Evolutionary conservation across 1,140 invertebrate genomes (phyloP).

Genomic region (Sogatella furcifera): DNA sequence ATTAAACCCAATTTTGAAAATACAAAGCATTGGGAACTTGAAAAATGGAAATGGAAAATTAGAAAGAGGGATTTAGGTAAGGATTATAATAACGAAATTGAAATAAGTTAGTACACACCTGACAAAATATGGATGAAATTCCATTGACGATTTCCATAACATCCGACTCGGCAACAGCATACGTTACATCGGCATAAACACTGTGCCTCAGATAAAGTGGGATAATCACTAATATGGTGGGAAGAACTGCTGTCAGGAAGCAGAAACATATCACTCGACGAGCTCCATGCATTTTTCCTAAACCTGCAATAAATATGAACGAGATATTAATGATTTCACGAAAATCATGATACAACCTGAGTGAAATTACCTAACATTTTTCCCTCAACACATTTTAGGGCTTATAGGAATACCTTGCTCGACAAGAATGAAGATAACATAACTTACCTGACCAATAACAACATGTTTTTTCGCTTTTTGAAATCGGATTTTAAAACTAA

Average conservation of each 20-base stretch:
- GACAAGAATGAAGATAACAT: no score
- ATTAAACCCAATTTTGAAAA: no score
- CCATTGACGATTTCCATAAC: conserved; percentile 65
- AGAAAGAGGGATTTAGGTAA: no score
- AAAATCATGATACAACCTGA: neutral
- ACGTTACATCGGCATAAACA: conserved; percentile 58
- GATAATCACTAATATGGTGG: conserved; percentile 54
- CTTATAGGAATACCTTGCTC: no score
- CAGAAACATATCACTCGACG: conserved; percentile 63
- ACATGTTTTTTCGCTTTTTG: no score
- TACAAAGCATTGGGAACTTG: no score
- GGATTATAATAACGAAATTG: neutral
- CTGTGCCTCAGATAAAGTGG: conserved; percentile 64
- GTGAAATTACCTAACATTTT: no score
- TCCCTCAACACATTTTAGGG: no score
- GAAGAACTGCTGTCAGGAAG: conserved; percentile 55
- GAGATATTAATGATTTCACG: no score
- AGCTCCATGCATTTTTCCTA: conserved; percentile 58
- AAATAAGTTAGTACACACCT: conserved; percentile 30
- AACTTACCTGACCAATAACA: no score
- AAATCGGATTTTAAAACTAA: no score
- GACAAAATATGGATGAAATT: conserved; percentile 65
- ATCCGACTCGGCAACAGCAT: conserved; percentile 67
- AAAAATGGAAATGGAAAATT: no score
- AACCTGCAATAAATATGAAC: conserved; percentile 33